Percentiles rank a stretch among this genome's conserved stretches.
These are phyloP conservation scores for Bothrops jararaca DNA, from an alignment of 2,113 vertebrate genomes.

Conservation along the genomic window DNA sequence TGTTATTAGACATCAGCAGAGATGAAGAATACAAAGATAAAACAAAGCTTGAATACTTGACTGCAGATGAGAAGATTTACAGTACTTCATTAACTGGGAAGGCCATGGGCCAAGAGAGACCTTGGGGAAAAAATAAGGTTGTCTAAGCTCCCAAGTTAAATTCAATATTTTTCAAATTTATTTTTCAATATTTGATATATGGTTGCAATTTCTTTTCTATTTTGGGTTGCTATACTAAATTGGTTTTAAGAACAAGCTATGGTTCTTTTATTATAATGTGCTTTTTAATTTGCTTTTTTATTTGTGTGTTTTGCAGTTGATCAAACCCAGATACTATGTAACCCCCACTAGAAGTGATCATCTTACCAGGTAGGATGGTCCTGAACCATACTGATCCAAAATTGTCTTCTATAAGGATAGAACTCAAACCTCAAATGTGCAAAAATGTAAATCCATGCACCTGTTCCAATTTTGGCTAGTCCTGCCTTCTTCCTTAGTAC, in stretches of 20 bases:
- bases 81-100: not conserved
- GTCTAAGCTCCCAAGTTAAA: not conserved
- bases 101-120: not conserved
- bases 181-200: slow-evolving; percentile 1
- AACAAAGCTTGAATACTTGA: not conserved
- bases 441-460: no score
- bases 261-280: not conserved
- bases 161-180: slow-evolving; percentile 7
- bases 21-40: not conserved
- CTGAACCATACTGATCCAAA: no score
- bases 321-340: not conserved
- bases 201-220: not conserved
- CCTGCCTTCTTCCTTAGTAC: no score
- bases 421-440: no score
- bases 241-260: not conserved
- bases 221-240: not conserved
- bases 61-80: not conserved
- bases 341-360: not conserved
- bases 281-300: not conserved
- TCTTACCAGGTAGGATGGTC: not conserved
- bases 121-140: not conserved
- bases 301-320: not conserved
- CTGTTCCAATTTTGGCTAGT: no score
- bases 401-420: no score
- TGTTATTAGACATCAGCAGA: not conserved